These are phyloP conservation scores for Limosa lapponica DNA, from an alignment of 2,797 vertebrate species.

Conservation along the genomic window DNA sequence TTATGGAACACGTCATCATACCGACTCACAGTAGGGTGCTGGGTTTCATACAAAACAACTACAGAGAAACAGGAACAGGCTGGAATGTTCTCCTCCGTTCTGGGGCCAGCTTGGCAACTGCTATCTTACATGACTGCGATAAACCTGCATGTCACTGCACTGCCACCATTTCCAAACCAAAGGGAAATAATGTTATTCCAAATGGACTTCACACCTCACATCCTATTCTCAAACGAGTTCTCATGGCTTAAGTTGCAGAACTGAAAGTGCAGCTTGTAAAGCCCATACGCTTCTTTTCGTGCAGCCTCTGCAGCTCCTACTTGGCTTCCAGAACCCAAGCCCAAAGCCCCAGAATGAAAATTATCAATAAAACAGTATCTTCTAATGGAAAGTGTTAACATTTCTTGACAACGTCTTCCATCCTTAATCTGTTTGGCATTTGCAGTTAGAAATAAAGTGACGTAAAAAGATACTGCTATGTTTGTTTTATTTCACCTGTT, in stretches of 20 bases:
- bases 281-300: background rate
- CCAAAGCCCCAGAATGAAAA: background rate
- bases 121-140: background rate
- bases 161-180: background rate
- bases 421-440: constrained; percentile 46
- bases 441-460: constrained; percentile 44
- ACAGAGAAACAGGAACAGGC: background rate
- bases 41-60: background rate
- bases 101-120: background rate
- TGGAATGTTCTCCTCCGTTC: background rate
- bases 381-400: background rate
- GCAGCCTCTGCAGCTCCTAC: background rate
- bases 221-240: background rate
- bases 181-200: background rate
- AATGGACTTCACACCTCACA: background rate
- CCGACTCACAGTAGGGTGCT: background rate
- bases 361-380: background rate
- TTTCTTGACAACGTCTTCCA: constrained; percentile 13
- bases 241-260: background rate
- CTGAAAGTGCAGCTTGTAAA: background rate
- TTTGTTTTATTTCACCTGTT: constrained; percentile 48
- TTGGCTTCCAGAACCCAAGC: background rate
- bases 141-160: background rate
- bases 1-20: background rate
- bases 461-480: background rate